Conservation (phyloP, 2,888 invertebrate species). For the Drosophila differens region DNA sequence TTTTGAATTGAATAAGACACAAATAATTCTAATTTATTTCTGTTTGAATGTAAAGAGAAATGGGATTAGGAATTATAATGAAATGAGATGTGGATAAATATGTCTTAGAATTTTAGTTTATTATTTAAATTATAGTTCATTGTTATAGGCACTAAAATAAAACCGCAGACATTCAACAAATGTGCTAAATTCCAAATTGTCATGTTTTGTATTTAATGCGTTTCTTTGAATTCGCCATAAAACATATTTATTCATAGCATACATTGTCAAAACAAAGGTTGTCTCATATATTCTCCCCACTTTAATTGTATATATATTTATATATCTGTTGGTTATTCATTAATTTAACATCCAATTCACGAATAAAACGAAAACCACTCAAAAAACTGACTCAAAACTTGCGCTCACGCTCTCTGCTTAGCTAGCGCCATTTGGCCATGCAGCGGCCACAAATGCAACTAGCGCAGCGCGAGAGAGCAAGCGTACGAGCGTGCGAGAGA, state of each 20-base stretch:
- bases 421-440: slow-evolving; percentile 58
- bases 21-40: neutral
- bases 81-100: neutral
- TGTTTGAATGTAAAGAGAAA: neutral
- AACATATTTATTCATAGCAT: neutral
- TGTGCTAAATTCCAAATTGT: neutral
- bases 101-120: neutral
- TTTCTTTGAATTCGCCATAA: neutral
- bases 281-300: neutral
- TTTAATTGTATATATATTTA: neutral
- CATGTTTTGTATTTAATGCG: neutral
- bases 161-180: neutral
- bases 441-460: slow-evolving; percentile 55
- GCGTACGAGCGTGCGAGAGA: slow-evolving; percentile 11
- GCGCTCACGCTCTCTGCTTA: slow-evolving; percentile 23
- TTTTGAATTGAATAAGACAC: neutral
- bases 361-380: slow-evolving; percentile 29
- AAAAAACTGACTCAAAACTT: slow-evolving; percentile 37
- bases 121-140: neutral
- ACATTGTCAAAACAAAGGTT: neutral
- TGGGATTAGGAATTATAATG: neutral
- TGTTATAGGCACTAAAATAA: neutral
- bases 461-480: neutral
- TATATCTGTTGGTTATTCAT: neutral
- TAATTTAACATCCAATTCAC: slow-evolving; percentile 30